Evolutionary conservation across 1,140 invertebrate species (phyloP).

Genomic region (Notospermus geniculatus): DNA sequence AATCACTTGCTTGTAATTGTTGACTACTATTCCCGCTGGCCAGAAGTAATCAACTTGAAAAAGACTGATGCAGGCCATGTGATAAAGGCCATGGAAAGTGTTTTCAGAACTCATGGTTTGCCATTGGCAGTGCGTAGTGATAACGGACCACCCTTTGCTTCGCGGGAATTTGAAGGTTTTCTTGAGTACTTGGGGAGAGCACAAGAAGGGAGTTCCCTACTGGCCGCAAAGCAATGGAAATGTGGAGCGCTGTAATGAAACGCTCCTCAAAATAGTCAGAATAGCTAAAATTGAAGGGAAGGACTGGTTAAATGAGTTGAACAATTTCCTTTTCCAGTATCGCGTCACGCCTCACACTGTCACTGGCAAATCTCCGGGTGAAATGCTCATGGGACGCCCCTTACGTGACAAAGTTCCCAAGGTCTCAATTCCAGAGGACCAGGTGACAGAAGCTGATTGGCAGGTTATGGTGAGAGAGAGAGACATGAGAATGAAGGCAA

Average conservation of each 20-base stretch:
- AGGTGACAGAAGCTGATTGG: not conserved
- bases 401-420: conserved; percentile 16
- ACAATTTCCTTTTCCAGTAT: conserved; percentile 24
- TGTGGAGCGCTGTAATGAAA: conserved; percentile 30
- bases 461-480: conserved; percentile 14
- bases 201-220: conserved; percentile 17
- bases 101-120: conserved; percentile 25
- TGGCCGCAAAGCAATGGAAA: conserved; percentile 32
- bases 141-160: conserved; percentile 24
- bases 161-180: conserved; percentile 15
- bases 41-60: conserved; percentile 24
- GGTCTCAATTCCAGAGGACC: not conserved
- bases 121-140: conserved; percentile 18
- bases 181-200: conserved; percentile 3
- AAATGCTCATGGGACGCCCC: conserved; percentile 13
- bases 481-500: conserved; percentile 21
- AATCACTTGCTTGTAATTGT: conserved; percentile 23
- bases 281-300: conserved; percentile 26
- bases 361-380: conserved; percentile 16
- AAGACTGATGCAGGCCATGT: conserved; percentile 16
- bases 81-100: conserved; percentile 11
- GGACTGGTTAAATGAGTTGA: conserved; percentile 22
- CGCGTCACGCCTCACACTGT: conserved; percentile 25
- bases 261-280: conserved; percentile 27
- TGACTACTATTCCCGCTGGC: conserved; percentile 26